Base-by-base conservation (phyloP, 2,797 vertebrate genomes). In the Rousettus madagascariensis region DNA sequence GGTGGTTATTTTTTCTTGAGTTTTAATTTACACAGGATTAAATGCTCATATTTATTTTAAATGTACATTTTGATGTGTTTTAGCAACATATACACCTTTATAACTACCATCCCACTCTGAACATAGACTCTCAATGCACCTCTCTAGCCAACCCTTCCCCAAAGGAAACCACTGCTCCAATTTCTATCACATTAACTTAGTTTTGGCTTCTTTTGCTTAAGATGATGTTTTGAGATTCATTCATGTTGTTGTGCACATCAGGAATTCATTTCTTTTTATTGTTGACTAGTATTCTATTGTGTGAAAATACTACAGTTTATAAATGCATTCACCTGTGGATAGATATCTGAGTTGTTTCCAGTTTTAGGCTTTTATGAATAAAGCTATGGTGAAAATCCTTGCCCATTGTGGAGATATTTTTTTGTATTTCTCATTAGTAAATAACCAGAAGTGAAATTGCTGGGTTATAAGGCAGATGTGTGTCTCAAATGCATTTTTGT, bases 241-340 rank as follows among this genome's bases (percentile, higher is more conserved):
- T 24, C 30, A 41, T 24, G 9, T 28, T 75, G 3, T 26, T 66
- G 8, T 30, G 2, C 30, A 68, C 11, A 93, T 83, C 22, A 46
- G 36, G 19, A 94, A 26, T 59, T 55, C 30, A 51, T 33, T 90
- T 5, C 36, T 91, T 91, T 86, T 51, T 55, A 88, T 86, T 65
- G 11, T 68, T 41, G 57, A 68, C 15, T 69, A 75, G 28, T 46
- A 65, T 65, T 72, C 79, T 69, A 59, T 9, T 82, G 8, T 26
- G 24, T 75, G 30, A 94, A 87, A 95, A 93, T 43, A 65, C 22
- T 53, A 90, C 28, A 71, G 41, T 74, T 74, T 78, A 11, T 82
- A 69, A 24, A 13, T 28, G 51, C 30, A 30, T 68, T 83, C 5
- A 46, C n/a, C 49, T 63, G 22, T 26, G 89, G 28, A 65, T 36